A percentile compares a stretch with the other conserved stretches of the same genome.
Evolutionary conservation across 2,888 invertebrate species (phyloP).

Genomic region (Aplocera efformata): DNA sequence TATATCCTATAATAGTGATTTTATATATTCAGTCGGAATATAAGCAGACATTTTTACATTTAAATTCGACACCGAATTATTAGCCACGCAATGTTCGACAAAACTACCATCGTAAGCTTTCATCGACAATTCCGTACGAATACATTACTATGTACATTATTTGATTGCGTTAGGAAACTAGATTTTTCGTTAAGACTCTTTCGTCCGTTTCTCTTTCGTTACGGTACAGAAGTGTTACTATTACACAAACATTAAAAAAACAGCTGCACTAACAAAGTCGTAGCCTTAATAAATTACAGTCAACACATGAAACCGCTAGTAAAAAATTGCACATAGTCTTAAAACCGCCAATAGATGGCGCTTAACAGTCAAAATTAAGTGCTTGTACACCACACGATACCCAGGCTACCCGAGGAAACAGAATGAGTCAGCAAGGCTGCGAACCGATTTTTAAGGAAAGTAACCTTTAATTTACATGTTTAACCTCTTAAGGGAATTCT

Average conservation of each 20-base stretch:
- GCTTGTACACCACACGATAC: too few relatives aligned
- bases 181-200: too few relatives aligned
- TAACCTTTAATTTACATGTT: too few relatives aligned
- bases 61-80: slow-evolving; percentile 28
- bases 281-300: slow-evolving; percentile 8
- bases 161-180: too few relatives aligned
- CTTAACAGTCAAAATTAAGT: slow-evolving; percentile 2
- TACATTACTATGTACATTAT: slow-evolving; percentile 19
- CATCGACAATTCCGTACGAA: slow-evolving; percentile 11
- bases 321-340: slow-evolving; percentile 14
- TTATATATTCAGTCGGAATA: slow-evolving; percentile 32
- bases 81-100: slow-evolving; percentile 14
- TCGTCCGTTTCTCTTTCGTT: slow-evolving; percentile 5
- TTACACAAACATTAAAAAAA: slow-evolving; percentile 8
- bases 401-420: too few relatives aligned
- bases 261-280: slow-evolving; percentile 6
- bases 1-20: slow-evolving; percentile 20
- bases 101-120: slow-evolving; percentile 4
- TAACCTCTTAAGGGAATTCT: too few relatives aligned
- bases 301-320: slow-evolving; percentile 5
- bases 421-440: too few relatives aligned
- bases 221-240: slow-evolving; percentile 20
- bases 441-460: too few relatives aligned
- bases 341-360: slow-evolving; percentile 4
- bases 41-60: slow-evolving; percentile 21